Base-by-base conservation (phyloP, 2,888 invertebrate species). In the Caradrina clavipalpis region DNA sequence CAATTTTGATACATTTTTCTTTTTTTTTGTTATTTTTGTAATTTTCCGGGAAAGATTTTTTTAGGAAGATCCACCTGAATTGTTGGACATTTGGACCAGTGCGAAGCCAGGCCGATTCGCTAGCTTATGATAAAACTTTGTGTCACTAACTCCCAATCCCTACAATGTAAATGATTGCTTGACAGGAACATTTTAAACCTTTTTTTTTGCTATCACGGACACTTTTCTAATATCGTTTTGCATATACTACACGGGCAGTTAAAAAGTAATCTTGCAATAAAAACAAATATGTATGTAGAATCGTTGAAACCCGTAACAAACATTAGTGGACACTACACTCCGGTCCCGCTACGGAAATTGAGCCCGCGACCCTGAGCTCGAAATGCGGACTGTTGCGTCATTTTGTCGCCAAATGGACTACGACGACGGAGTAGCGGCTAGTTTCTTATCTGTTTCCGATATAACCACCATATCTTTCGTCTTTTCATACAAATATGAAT, bases 321-420 rank as follows among this genome's bases (percentile, higher is more conserved):
- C 53, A 72, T 61, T 66, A 54, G 66, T 59, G 54, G n/a, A 62
- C 5, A 26, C 22, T 56, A 45, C n/a, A 53, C 31, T 47, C 50
- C 26, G 21, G 51, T 60, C 53, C 55, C 57, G 47, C 45, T 62
- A 42, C 78, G 78, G 78, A 76, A 76, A 76, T 76, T 76, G 67
- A 58, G 22, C 67, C 54, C 47, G 22, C 61, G 73, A 51, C 70
- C 69, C 61, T 73, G 57, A 67, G 54, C 63, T 57, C 54, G 51
- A 69, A 79, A 71, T 69, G 63, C 57, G 49, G 54, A 58, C 47
- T 59, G 47, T 78, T 76, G 19, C 66, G 73, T 58, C 78, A 78
- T 67, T 66, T 59, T 51, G 45, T 53, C 72, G 47, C 57, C 45
- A 71, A 75, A 77, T 71, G 42, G 73, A 17, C 47, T 66, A 19